These are phyloP conservation scores for Tholera decimalis DNA, from an alignment of 2,888 invertebrate genomes.

Conservation along the genomic window DNA sequence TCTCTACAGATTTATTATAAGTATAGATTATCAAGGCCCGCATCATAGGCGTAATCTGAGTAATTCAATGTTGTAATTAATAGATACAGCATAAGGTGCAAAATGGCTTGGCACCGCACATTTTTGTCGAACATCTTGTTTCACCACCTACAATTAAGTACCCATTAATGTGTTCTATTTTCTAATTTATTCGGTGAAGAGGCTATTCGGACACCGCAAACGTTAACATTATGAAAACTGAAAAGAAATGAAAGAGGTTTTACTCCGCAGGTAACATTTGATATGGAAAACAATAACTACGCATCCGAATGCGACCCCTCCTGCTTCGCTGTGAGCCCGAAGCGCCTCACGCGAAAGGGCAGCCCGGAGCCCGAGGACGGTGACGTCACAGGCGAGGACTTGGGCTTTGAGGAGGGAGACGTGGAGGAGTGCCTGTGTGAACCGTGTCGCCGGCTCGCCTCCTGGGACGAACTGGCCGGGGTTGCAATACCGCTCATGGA, in stretches of 20 bases:
- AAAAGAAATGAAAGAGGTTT: no score
- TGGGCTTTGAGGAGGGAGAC: slow-evolving; percentile 85
- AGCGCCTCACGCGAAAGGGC: slow-evolving; percentile 24
- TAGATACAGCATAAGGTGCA: background rate
- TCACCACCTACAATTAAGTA: background rate
- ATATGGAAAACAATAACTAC: slow-evolving; percentile 77
- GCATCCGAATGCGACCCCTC: slow-evolving; percentile 51
- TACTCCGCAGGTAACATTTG: slow-evolving; percentile 78
- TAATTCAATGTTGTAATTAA: background rate
- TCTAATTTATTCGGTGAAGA: no score
- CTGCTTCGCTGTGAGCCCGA: slow-evolving; percentile 30
- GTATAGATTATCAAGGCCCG: background rate
- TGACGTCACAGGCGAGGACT: slow-evolving; percentile 80
- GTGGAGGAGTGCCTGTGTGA: slow-evolving; percentile 82
- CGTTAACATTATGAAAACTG: no score
- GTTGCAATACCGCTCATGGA: slow-evolving; percentile 95
- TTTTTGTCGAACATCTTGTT: background rate
- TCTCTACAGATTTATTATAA: background rate
- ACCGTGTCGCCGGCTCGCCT: slow-evolving; percentile 81
- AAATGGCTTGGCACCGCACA: background rate
- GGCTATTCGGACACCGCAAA: no score
- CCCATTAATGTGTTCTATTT: no score
- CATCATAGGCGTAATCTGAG: background rate
- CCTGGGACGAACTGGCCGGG: slow-evolving; percentile 95
- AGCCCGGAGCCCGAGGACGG: slow-evolving; percentile 65